Evolutionary conservation across 2,797 vertebrate genomes (phyloP).

Genomic region (Rhinichthys osculus): DNA sequence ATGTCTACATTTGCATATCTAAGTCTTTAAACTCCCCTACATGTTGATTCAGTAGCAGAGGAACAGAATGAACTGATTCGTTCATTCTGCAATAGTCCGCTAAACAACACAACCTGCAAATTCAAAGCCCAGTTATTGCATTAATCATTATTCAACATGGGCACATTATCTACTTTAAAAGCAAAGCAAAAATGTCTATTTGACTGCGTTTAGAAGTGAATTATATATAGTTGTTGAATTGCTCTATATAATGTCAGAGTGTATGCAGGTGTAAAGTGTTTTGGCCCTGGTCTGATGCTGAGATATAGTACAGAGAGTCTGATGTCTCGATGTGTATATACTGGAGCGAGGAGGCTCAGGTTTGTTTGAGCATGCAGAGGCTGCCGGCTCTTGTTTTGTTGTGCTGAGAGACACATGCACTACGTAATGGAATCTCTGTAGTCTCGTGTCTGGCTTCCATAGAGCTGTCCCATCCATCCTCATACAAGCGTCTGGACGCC

Average conservation of each 20-base stretch:
- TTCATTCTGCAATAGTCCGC: not conserved
- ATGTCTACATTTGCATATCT: slow-evolving; percentile 3
- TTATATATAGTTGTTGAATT: not conserved
- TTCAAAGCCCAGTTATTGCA: not conserved
- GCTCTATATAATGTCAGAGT: slow-evolving; percentile 10
- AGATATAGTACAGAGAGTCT: slow-evolving; percentile 28
- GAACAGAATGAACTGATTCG: not conserved
- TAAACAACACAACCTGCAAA: slow-evolving; percentile 1
- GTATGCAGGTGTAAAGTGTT: slow-evolving; percentile 28
- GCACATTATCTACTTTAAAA: not conserved
- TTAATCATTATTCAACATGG: not conserved
- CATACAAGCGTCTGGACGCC: slow-evolving; percentile 61
- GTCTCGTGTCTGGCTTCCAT: slow-evolving; percentile 78
- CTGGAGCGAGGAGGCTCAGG: slow-evolving; percentile 62
- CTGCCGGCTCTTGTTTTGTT: slow-evolving; percentile 67
- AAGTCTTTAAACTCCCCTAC: slow-evolving; percentile 58
- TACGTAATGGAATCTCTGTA: slow-evolving; percentile 84
- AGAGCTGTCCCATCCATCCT: slow-evolving; percentile 75
- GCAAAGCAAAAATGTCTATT: slow-evolving; percentile 7
- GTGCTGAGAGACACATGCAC: slow-evolving; percentile 68
- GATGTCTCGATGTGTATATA: slow-evolving; percentile 61
- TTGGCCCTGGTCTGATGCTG: slow-evolving; percentile 18
- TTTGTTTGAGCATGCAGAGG: slow-evolving; percentile 58
- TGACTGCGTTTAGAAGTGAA: not conserved
- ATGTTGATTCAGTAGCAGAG: slow-evolving; percentile 20